These are phyloP conservation scores for Nephrocerus scutellatus DNA, from an alignment of 2,888 invertebrate genomes.

Conservation along the genomic window DNA sequence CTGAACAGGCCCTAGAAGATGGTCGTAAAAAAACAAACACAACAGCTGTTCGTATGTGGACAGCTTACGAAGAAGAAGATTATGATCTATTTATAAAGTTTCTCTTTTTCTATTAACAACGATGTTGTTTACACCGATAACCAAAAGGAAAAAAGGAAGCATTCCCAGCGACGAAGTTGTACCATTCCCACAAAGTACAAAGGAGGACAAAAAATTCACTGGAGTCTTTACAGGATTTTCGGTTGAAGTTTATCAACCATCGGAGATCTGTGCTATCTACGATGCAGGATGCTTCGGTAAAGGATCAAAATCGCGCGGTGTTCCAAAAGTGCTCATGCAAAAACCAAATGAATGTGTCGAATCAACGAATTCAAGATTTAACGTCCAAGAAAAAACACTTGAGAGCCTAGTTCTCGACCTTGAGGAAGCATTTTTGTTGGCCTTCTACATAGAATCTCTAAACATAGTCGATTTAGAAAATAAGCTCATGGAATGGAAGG, in stretches of 20 bases:
- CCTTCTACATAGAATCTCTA: constrained; percentile 60
- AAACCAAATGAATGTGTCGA: no score
- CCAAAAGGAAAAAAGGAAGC: constrained; percentile 24
- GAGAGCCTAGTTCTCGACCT: constrained; percentile 63
- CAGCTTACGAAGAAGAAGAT: no score
- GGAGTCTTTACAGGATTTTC: constrained; percentile 63
- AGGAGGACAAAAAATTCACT: constrained; percentile 47
- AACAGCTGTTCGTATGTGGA: no score
- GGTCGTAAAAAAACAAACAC: no score
- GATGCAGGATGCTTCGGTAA: constrained; percentile 74
- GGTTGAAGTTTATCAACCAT: constrained; percentile 55
- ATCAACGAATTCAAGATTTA: no score
- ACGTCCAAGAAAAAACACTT: no score
- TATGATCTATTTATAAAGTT: no score
- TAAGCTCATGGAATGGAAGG: constrained; percentile 49
- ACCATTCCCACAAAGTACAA: constrained; percentile 18
- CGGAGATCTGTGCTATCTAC: constrained; percentile 57
- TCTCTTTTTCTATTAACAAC: no score
- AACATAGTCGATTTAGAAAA: constrained; percentile 53
- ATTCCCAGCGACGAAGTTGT: constrained; percentile 1
- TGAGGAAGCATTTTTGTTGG: constrained; percentile 73
- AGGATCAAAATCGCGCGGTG: constrained; percentile 56
- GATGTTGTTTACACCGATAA: constrained; percentile 29
- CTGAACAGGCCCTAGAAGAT: no score
- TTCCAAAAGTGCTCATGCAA: constrained; percentile 26